Base-by-base conservation (phyloP, 2,113 vertebrate species). In the Sebastes fasciatus region DNA sequence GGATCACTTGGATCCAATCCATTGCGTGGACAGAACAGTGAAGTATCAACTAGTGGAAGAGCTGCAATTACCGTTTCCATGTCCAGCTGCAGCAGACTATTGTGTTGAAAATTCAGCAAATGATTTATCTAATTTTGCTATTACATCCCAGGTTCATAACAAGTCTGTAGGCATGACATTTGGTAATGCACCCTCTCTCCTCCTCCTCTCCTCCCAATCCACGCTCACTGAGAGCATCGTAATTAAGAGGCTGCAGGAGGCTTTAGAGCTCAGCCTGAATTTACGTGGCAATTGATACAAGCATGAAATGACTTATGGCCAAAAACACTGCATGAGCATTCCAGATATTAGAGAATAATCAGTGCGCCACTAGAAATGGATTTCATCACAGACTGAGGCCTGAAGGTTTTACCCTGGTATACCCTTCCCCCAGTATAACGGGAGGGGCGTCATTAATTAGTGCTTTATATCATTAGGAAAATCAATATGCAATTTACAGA, bases 221-320 rank as follows among this genome's bases (percentile, higher is more conserved):
- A 49, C 52, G 19, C 82, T 78, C 61, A 16, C 81, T 82, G 73
- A 86, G 80, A 91, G 84, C 77, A 71, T 40, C 0, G 64, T 91
- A 83, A 94, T 94, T 90, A 94, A 94, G 87, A 91, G 84, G 79
- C 90, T 84, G 85, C 85, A 90, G 87, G 87, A 91, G 80, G 86
- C 78, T 89, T 88, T 85, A 86, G 84, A 88, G 61, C 86, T 91
- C 77, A 78, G 89, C 72, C 80, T 72, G 85, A 90, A 94, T 93
- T 93, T 90, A 83, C 74, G 75, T 91, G 82, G 87, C 85, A 86
- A 84, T 83, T 94, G 86, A 93, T 86, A 90, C 23, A 54, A 88
- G 87, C 80, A 78, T 87, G 84, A 93, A 94, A 91, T 87, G 69
- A 94, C 76, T 93, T 90, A 91, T 86, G 86, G 87, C 82, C 79